A percentile compares a stretch with the other conserved stretches of the same genome.
Evolutionary conservation across 2,888 invertebrate species (phyloP).

Genomic region (Drosophila limbata): DNA sequence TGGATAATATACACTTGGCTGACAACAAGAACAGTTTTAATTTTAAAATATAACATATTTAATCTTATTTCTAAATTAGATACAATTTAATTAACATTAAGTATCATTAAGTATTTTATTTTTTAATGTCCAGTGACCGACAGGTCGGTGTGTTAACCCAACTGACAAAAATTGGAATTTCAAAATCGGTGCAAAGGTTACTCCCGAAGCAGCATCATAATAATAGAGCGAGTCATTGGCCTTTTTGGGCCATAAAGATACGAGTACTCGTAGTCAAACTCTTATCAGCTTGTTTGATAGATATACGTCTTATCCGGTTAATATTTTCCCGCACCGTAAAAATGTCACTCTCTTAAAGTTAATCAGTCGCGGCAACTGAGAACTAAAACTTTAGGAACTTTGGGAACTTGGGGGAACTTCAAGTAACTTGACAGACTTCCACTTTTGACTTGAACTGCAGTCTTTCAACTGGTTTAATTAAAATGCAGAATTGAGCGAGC

Average conservation of each 20-base stretch:
- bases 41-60: too few species aligned
- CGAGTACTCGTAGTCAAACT: not conserved
- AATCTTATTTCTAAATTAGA: too few species aligned
- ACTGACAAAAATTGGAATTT: too few species aligned
- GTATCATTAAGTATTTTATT: too few species aligned
- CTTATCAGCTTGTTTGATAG: slow-evolving; percentile 2
- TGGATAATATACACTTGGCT: too few species aligned
- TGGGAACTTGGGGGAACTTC: slow-evolving; percentile 30
- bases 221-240: not conserved
- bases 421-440: slow-evolving; percentile 28
- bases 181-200: not conserved
- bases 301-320: not conserved
- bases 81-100: too few species aligned
- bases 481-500: slow-evolving; percentile 60
- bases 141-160: too few species aligned
- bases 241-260: not conserved
- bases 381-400: not conserved
- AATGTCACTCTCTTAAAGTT: slow-evolving; percentile 20
- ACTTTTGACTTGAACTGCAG: slow-evolving; percentile 45
- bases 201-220: not conserved
- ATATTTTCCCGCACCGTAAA: not conserved
- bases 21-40: too few species aligned
- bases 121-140: too few species aligned
- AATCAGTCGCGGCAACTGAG: slow-evolving; percentile 15
- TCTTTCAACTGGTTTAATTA: slow-evolving; percentile 64